Conservation (phyloP, 35 echinoderm and acorn worm genomes). For the Ophiothrix spiculata region DNA sequence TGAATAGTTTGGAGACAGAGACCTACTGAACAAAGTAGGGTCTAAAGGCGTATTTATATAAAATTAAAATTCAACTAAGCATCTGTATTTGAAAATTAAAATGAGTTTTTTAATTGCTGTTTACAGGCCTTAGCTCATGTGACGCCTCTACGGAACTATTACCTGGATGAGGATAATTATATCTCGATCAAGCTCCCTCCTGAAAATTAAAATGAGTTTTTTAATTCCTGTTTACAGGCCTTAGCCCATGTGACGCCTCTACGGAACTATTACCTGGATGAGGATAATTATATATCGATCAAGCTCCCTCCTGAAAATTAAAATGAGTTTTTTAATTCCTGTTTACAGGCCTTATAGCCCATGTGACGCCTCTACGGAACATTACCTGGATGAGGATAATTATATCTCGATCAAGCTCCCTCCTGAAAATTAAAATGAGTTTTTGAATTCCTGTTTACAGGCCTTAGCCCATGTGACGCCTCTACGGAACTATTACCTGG, state of each 20-base stretch:
- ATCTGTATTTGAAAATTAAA: too few relatives aligned
- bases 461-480: constrained; percentile 82
- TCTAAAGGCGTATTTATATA: too few relatives aligned
- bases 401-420: constrained; percentile 86
- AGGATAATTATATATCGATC: constrained; percentile 90
- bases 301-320: constrained; percentile 87
- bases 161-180: constrained; percentile 94
- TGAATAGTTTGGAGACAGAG: too few relatives aligned
- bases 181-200: constrained; percentile 84
- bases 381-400: constrained; percentile 91
- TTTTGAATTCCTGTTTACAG: too few relatives aligned
- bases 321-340: too few relatives aligned
- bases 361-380: constrained; percentile 68
- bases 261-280: constrained; percentile 82
- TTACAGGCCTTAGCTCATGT: constrained; percentile 89
- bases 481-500: constrained; percentile 77
- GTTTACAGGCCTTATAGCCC: constrained; percentile 85
- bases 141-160: constrained; percentile 73
- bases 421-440: too few relatives aligned
- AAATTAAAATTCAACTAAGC: too few relatives aligned
- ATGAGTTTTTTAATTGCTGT: too few relatives aligned
- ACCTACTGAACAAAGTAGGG: too few relatives aligned
- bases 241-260: constrained; percentile 74
- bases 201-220: too few relatives aligned
- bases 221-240: too few relatives aligned